phyloP scores from a whole-genome alignment of 1,140 invertebrate species.

The Cotesia vestalis region DNA sequence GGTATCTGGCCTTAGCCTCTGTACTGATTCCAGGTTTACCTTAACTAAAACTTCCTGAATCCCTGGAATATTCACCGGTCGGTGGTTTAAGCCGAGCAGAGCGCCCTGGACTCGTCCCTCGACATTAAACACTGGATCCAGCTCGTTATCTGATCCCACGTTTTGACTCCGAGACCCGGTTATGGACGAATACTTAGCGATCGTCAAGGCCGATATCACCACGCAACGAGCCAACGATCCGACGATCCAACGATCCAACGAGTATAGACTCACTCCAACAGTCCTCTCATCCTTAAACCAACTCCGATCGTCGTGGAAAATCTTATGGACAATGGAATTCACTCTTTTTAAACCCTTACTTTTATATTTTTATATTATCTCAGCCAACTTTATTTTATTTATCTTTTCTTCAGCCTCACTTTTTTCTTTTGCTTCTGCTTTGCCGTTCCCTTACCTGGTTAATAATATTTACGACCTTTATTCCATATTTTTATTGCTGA shows the following conservation, averaged over 20 bases:
- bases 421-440: background rate
- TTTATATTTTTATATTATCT: background rate
- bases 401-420: background rate
- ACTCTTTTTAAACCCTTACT: slow-evolving; percentile 3
- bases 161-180: slow-evolving; percentile 23
- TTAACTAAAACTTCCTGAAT: no score
- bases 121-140: background rate
- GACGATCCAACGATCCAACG: background rate
- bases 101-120: slow-evolving; percentile 15
- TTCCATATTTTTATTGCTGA: slow-evolving; percentile 7
- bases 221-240: background rate
- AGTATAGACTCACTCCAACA: no score
- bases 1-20: no score
- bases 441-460: background rate
- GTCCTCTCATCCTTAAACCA: no score
- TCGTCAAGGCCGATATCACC: slow-evolving; percentile 22
- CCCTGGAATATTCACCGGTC: no score
- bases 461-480: slow-evolving; percentile 8
- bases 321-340: slow-evolving; percentile 24
- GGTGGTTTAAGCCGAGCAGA: background rate
- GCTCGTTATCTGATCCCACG: slow-evolving; percentile 24
- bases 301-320: slow-evolving; percentile 18
- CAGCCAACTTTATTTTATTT: background rate
- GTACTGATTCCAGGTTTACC: no score
- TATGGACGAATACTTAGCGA: slow-evolving; percentile 26